A percentile compares a stretch with the other conserved stretches of the same genome.
These are phyloP conservation scores for Sebastes reedi DNA, from an alignment of 2,797 vertebrate species.

Conservation along the genomic window DNA sequence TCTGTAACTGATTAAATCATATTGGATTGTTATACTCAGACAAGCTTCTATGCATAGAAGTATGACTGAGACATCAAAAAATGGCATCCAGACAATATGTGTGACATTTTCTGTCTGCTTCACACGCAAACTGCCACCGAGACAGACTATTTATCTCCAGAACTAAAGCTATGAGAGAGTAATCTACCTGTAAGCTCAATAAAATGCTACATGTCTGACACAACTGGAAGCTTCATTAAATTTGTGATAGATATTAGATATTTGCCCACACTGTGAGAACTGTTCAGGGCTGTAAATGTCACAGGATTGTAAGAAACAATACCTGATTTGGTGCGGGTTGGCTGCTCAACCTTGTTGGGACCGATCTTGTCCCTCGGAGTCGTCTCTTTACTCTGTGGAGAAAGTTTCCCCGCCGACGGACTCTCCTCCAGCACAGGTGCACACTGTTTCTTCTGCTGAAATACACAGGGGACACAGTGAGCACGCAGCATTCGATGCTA, in stretches of 20 bases:
- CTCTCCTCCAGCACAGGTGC: slow-evolving; percentile 67
- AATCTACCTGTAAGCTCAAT: not conserved
- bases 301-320: slow-evolving; percentile 16
- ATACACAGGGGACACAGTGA: slow-evolving; percentile 50
- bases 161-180: slow-evolving; percentile 1
- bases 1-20: slow-evolving; percentile 64
- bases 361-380: slow-evolving; percentile 61
- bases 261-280: not conserved
- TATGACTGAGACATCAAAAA: slow-evolving; percentile 20
- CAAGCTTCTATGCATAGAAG: not conserved
- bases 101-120: slow-evolving; percentile 17
- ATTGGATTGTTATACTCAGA: slow-evolving; percentile 40
- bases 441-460: slow-evolving; percentile 78
- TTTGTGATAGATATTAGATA: slow-evolving; percentile 3
- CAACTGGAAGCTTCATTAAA: slow-evolving; percentile 16
- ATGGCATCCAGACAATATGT: not conserved
- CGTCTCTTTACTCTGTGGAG: slow-evolving; percentile 53
- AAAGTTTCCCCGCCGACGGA: slow-evolving; percentile 51
- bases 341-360: slow-evolving; percentile 52
- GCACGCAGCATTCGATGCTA: slow-evolving; percentile 37
- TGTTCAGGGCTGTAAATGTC: slow-evolving; percentile 4
- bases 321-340: slow-evolving; percentile 70
- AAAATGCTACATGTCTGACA: slow-evolving; percentile 7
- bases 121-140: not conserved
- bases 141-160: slow-evolving; percentile 17